A percentile compares a stretch with the other conserved stretches of the same genome.
These are phyloP conservation scores for Ornithoptera priamus DNA, from an alignment of 2,888 invertebrate species.

Conservation along the genomic window DNA sequence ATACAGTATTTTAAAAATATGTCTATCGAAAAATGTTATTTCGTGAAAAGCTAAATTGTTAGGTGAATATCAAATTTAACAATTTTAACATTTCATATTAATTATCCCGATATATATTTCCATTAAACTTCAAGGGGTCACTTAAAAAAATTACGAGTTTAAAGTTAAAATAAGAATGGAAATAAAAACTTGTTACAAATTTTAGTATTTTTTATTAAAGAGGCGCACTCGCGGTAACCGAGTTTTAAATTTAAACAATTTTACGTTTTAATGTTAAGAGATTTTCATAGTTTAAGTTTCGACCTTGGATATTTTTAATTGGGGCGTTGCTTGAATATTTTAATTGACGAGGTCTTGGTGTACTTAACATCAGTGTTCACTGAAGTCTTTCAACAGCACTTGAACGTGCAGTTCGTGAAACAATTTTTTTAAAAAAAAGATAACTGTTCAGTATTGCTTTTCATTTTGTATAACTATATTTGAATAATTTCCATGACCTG, in stretches of 20 bases:
- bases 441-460: background rate
- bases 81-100: background rate
- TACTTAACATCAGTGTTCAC: conserved; percentile 12
- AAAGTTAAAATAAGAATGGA: background rate
- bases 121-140: background rate
- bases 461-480: conserved; percentile 1
- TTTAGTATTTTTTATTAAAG: background rate
- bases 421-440: conserved; percentile 8
- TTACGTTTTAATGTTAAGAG: background rate
- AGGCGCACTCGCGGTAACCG: background rate
- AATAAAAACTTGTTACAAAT: background rate
- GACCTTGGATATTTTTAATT: conserved; percentile 17
- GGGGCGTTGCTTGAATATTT: conserved; percentile 13
- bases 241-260: conserved; percentile 1
- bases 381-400: conserved; percentile 8
- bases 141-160: background rate
- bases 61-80: background rate
- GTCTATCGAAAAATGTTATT: no score
- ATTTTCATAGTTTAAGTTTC: conserved; percentile 1
- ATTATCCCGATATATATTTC: background rate
- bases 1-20: no score
- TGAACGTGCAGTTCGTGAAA: conserved; percentile 3
- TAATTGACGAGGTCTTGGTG: conserved; percentile 3
- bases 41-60: background rate
- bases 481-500: conserved; percentile 17